A percentile compares a stretch with the other conserved stretches of the same genome.
These are phyloP conservation scores for Pissodes strobi DNA, from an alignment of 1,140 invertebrate species.

Conservation along the genomic window DNA sequence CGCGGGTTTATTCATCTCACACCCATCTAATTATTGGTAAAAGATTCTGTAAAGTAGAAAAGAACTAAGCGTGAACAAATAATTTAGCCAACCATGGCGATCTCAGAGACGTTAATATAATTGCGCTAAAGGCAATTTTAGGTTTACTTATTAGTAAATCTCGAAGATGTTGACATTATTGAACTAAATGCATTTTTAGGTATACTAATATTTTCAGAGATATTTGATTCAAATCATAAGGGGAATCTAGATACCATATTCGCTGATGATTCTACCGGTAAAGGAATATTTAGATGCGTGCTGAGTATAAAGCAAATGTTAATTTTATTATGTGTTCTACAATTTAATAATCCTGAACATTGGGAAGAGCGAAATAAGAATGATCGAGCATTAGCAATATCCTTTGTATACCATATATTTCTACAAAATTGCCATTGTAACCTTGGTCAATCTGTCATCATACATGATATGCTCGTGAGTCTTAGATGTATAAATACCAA, in stretches of 20 bases:
- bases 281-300: conserved; percentile 22
- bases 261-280: conserved; percentile 28
- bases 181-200: conserved; percentile 29
- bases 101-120: too few relatives aligned
- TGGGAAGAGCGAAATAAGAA: too few relatives aligned
- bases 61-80: too few relatives aligned
- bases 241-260: conserved; percentile 12
- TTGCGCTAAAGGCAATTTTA: too few relatives aligned
- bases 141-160: too few relatives aligned
- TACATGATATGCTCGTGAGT: conserved; percentile 18
- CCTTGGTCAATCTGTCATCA: too few relatives aligned
- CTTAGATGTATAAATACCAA: conserved; percentile 13
- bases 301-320: conserved; percentile 6
- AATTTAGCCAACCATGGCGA: too few relatives aligned
- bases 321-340: neutral
- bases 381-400: too few relatives aligned
- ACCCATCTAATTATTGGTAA: too few relatives aligned
- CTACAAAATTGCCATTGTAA: conserved; percentile 11
- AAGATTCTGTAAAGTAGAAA: too few relatives aligned
- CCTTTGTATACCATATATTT: neutral
- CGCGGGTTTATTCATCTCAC: too few relatives aligned
- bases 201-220: conserved; percentile 10
- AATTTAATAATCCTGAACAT: conserved; percentile 10
- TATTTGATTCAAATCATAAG: conserved; percentile 22
- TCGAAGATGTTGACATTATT: neutral